Percentiles rank a stretch among this genome's conserved stretches.
These are phyloP conservation scores for Lobophora halterata DNA, from an alignment of 2,888 invertebrate species.

Conservation along the genomic window DNA sequence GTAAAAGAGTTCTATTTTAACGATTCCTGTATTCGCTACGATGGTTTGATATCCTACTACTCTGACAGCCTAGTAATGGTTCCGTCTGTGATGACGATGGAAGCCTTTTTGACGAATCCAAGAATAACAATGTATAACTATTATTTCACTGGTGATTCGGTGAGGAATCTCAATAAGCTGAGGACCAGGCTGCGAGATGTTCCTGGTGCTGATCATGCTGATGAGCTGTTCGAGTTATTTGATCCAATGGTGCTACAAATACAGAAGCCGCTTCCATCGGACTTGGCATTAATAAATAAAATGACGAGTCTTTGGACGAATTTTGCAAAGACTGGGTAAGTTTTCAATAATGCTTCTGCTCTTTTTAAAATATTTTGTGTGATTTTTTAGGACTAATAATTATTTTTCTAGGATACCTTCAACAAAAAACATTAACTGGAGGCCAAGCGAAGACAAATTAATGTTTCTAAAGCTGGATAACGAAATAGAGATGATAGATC, in stretches of 20 bases:
- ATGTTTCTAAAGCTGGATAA: conserved; percentile 10
- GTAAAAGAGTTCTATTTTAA: conserved; percentile 37
- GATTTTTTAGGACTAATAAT: too few species aligned
- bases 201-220: conserved; percentile 38
- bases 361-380: too few species aligned
- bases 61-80: conserved; percentile 37
- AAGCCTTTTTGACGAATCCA: conserved; percentile 22
- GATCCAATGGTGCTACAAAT: conserved; percentile 24
- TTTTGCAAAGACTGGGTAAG: conserved; percentile 21
- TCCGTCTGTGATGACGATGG: conserved; percentile 28
- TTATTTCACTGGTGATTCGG: conserved; percentile 41
- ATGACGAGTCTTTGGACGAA: conserved; percentile 16
- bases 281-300: conserved; percentile 5
- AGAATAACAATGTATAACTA: conserved; percentile 36
- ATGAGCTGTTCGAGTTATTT: conserved; percentile 41
- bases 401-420: conserved; percentile 13
- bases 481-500: conserved; percentile 8
- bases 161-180: conserved; percentile 39
- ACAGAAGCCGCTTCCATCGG: conserved; percentile 8
- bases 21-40: conserved; percentile 19
- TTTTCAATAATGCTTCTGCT: neutral
- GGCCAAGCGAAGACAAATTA: conserved; percentile 2
- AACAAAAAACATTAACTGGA: conserved; percentile 7
- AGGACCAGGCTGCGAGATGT: conserved; percentile 22
- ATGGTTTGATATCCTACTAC: conserved; percentile 38